These are phyloP conservation scores for Forbesichthys agassizii DNA, from an alignment of 2,113 vertebrate genomes.

Conservation along the genomic window DNA sequence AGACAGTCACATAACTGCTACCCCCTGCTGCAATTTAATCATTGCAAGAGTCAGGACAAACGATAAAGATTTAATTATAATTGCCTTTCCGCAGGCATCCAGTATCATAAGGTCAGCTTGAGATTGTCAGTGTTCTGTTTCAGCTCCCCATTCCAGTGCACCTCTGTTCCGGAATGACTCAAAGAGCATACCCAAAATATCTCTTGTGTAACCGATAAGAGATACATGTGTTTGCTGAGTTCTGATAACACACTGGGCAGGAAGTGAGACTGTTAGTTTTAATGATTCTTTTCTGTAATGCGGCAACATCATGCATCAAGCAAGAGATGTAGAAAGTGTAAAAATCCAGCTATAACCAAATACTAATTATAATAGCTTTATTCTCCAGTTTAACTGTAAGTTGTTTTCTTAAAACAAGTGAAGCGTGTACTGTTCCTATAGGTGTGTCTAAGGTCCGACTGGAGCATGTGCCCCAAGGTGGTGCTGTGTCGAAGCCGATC, in stretches of 20 bases:
- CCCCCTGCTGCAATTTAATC: constrained; percentile 37
- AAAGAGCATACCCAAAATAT: constrained; percentile 38
- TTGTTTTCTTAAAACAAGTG: not conserved
- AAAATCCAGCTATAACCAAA: not conserved
- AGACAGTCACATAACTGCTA: constrained; percentile 28
- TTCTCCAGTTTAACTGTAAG: not conserved
- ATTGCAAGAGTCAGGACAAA: constrained; percentile 27
- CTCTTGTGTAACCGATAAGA: constrained; percentile 24
- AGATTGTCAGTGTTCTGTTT: constrained; percentile 48
- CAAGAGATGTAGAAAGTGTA: not conserved
- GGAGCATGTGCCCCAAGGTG: constrained; percentile 31
- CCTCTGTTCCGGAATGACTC: constrained; percentile 36
- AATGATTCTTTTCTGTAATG: constrained; percentile 17
- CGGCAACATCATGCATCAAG: not conserved
- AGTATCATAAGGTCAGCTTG: constrained; percentile 53
- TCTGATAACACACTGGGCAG: constrained; percentile 40
- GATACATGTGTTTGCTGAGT: constrained; percentile 32
- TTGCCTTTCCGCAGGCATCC: constrained; percentile 38
- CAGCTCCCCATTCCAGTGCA: constrained; percentile 29
- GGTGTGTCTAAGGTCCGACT: not conserved
- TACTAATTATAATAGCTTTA: not conserved
- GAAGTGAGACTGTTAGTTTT: constrained; percentile 24
- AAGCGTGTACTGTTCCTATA: not conserved
- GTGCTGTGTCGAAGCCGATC: constrained; percentile 44
- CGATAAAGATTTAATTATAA: constrained; percentile 57